phyloP scores from a whole-genome alignment of 1,140 invertebrate species.

The Heliothis virescens region DNA sequence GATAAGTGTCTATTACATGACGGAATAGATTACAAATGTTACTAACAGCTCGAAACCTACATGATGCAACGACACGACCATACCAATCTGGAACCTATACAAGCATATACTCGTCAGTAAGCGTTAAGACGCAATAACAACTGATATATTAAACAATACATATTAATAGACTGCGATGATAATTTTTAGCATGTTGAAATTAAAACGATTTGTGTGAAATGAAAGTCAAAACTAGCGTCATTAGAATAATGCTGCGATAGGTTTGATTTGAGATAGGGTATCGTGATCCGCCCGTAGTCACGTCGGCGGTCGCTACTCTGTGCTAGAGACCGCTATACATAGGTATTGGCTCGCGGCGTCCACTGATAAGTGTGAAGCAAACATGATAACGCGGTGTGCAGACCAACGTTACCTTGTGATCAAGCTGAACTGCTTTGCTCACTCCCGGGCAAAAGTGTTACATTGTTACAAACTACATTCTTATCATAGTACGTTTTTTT shows the following conservation, averaged over 20 bases:
- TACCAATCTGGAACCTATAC: constrained; percentile 15
- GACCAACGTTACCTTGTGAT: constrained; percentile 34
- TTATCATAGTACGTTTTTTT: not conserved
- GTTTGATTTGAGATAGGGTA: constrained; percentile 41
- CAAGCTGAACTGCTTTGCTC: constrained; percentile 9
- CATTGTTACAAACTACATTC: not conserved
- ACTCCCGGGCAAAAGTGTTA: not conserved
- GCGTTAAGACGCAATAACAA: constrained; percentile 32
- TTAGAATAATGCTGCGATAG: constrained; percentile 30
- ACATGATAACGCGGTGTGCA: constrained; percentile 53
- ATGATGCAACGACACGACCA: constrained; percentile 23
- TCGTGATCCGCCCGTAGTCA: constrained; percentile 29
- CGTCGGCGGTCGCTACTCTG: constrained; percentile 33
- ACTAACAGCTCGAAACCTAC: constrained; percentile 15
- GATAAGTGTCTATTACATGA: constrained; percentile 29
- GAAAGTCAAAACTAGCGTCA: constrained; percentile 12
- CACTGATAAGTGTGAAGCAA: constrained; percentile 56
- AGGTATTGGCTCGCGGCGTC: constrained; percentile 31
- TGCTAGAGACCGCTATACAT: constrained; percentile 32
- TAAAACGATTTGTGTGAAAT: constrained; percentile 4
- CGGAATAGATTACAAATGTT: constrained; percentile 31
- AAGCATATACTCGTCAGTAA: not conserved
- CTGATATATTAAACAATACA: constrained; percentile 29
- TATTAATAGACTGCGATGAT: constrained; percentile 17
- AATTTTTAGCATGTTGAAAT: constrained; percentile 33